Evolutionary conservation across 2,888 invertebrate genomes (phyloP).

Genomic region (Trichopria drosophilae): DNA sequence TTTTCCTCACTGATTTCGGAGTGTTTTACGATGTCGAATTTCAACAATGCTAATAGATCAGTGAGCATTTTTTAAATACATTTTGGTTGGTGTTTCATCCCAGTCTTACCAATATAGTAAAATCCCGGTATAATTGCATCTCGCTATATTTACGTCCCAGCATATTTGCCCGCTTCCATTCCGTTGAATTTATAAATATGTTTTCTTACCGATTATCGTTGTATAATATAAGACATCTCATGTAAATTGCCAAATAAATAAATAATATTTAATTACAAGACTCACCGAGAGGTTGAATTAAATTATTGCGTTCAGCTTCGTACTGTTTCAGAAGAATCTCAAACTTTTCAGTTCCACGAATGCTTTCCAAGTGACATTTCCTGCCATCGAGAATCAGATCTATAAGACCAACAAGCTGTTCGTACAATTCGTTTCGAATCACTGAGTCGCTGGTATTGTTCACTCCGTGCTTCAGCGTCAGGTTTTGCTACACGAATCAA

Average conservation of each 20-base stretch:
- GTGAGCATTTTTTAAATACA: no score
- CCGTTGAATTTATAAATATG: no score
- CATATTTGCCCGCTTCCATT: no score
- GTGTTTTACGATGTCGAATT: no score
- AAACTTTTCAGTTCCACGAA: slow-evolving; percentile 64
- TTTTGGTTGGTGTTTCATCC: no score
- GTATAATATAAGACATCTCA: no score
- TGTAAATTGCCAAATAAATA: neutral
- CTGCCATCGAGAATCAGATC: slow-evolving; percentile 76
- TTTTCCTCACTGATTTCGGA: no score
- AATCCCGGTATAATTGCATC: no score
- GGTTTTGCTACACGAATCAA: slow-evolving; percentile 44
- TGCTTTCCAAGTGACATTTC: slow-evolving; percentile 70
- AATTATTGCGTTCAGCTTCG: slow-evolving; percentile 67
- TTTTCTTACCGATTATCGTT: no score
- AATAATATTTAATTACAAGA: slow-evolving; percentile 25
- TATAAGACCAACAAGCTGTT: slow-evolving; percentile 71
- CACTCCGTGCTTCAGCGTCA: slow-evolving; percentile 60
- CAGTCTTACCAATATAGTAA: no score
- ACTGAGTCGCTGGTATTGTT: slow-evolving; percentile 63
- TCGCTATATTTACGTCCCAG: no score
- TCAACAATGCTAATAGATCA: no score
- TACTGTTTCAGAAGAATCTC: slow-evolving; percentile 67
- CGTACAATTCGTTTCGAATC: slow-evolving; percentile 65
- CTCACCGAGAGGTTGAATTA: slow-evolving; percentile 71